These are phyloP conservation scores for Xylophagus ater DNA, from an alignment of 2,888 invertebrate genomes.

Conservation along the genomic window DNA sequence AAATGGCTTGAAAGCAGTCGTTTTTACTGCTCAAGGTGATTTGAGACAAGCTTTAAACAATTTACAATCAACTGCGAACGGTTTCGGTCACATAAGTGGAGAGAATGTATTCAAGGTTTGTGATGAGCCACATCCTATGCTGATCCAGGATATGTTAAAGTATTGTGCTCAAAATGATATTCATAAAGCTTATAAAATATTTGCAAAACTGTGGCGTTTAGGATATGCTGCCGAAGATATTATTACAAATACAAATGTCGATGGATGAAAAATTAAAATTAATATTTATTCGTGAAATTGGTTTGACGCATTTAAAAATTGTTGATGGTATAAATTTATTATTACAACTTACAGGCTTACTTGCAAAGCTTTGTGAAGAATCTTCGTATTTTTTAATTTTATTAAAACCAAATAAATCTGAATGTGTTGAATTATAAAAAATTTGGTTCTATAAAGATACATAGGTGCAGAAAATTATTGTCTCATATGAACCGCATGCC, in stretches of 20 bases:
- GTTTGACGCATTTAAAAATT: slow-evolving; percentile 78
- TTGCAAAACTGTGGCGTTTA: slow-evolving; percentile 80
- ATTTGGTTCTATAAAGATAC: too few relatives aligned
- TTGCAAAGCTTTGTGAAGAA: slow-evolving; percentile 65
- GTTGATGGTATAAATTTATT: slow-evolving; percentile 81
- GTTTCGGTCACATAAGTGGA: slow-evolving; percentile 77
- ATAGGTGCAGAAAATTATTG: too few relatives aligned
- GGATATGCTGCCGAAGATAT: slow-evolving; percentile 97
- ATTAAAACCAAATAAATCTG: too few relatives aligned
- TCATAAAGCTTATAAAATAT: slow-evolving; percentile 75
- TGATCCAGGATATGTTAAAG: slow-evolving; percentile 83
- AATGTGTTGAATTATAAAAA: too few relatives aligned
- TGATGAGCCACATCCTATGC: slow-evolving; percentile 95
- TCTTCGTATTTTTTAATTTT: slow-evolving; percentile 16
- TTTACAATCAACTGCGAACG: slow-evolving; percentile 87
- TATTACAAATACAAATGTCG: slow-evolving; percentile 73
- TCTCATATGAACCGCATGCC: too few relatives aligned
- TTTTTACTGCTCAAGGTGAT: slow-evolving; percentile 97
- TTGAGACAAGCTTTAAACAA: slow-evolving; percentile 97
- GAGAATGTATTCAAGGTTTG: slow-evolving; percentile 97
- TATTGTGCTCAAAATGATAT: slow-evolving; percentile 71
- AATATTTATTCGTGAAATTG: slow-evolving; percentile 83
- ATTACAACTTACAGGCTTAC: slow-evolving; percentile 80
- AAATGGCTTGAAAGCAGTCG: slow-evolving; percentile 89
- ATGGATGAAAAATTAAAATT: slow-evolving; percentile 72